A percentile compares a stretch with the other conserved stretches of the same genome.
phyloP scores from a whole-genome alignment of 2,797 vertebrate species.

The Lepus oiostolus region DNA sequence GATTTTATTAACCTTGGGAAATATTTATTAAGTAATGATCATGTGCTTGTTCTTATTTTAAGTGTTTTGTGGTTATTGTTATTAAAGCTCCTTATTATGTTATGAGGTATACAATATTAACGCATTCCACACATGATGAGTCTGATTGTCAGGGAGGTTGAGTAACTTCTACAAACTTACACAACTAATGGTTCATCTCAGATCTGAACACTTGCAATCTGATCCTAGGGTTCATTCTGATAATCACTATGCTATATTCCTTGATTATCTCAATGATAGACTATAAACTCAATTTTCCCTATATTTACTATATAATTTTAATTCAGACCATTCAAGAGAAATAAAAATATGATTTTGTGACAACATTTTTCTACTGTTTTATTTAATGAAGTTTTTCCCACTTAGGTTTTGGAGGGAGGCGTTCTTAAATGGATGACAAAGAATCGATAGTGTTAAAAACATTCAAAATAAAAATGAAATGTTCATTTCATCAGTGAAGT shows the following conservation, averaged over 20 bases:
- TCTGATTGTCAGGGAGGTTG: not conserved
- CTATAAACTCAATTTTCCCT: not conserved
- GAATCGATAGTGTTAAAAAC: not conserved
- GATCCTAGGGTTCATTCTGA: not conserved
- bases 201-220: not conserved
- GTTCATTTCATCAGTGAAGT: not conserved
- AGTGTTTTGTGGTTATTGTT: not conserved
- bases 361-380: not conserved
- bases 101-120: not conserved
- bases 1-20: not conserved
- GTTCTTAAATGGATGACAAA: not conserved
- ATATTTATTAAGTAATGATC: slow-evolving; percentile 6
- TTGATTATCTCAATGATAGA: not conserved
- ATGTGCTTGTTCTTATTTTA: not conserved
- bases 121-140: not conserved
- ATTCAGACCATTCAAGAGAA: not conserved
- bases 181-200: not conserved
- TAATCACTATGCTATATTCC: not conserved
- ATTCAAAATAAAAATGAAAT: not conserved
- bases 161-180: not conserved
- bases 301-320: not conserved
- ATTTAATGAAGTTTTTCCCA: not conserved
- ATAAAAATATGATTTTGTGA: not conserved
- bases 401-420: not conserved
- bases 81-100: not conserved